phyloP scores from a whole-genome alignment of 2,113 vertebrate species.

The Pelecanus crispus region DNA sequence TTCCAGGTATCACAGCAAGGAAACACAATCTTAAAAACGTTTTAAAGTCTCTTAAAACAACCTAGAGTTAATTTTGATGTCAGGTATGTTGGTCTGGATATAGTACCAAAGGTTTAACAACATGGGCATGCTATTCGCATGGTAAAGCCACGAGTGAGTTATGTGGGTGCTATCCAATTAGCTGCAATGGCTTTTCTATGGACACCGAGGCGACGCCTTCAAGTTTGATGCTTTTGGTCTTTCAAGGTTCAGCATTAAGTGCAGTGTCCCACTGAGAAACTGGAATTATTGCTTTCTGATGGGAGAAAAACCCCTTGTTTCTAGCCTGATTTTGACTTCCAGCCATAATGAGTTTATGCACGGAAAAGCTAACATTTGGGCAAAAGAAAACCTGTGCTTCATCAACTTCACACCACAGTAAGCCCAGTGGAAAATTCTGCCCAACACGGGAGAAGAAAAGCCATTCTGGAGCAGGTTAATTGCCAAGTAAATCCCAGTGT shows the following conservation, averaged over 20 bases:
- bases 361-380: constrained; percentile 40
- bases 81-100: neutral
- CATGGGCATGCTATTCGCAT: fast-evolving
- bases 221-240: neutral
- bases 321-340: neutral
- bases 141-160: neutral
- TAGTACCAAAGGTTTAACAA: neutral
- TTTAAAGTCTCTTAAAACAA: neutral
- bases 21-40: neutral
- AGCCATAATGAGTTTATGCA: constrained; percentile 28
- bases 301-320: neutral
- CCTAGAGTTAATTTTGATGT: neutral
- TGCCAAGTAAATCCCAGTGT: constrained; percentile 13
- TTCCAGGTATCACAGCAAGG: neutral
- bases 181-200: neutral
- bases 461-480: constrained; percentile 14
- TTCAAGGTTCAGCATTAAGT: neutral
- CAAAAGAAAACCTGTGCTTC: constrained; percentile 41
- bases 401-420: constrained; percentile 29
- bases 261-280: neutral
- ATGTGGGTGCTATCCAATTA: neutral
- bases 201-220: neutral
- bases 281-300: neutral
- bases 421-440: neutral
- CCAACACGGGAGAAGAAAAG: constrained; percentile 16